Conservation (phyloP, 2,113 vertebrate species). For the Chaetops frenatus region DNA sequence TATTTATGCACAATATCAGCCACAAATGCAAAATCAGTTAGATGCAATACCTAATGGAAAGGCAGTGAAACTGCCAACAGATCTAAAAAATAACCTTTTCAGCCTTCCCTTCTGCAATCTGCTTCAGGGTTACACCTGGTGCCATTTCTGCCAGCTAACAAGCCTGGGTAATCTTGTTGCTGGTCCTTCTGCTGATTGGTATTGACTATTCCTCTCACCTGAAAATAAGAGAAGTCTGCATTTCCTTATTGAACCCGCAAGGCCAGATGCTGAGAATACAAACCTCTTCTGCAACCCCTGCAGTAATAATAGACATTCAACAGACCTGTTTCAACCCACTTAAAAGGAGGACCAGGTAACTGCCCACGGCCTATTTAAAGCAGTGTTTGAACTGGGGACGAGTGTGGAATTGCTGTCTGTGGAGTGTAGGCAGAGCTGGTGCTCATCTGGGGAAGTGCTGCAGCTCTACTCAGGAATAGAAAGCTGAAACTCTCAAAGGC, state of each 20-base stretch:
- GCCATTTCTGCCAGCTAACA: neutral
- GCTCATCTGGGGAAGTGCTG: neutral
- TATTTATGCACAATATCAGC: neutral
- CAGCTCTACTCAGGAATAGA: neutral
- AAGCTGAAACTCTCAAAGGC: neutral
- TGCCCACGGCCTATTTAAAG: neutral
- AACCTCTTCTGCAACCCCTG: neutral
- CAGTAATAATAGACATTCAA: neutral
- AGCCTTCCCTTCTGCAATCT: neutral
- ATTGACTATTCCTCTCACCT: constrained; percentile 3
- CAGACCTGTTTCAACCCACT: neutral
- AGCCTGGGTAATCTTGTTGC: neutral
- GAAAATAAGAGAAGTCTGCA: neutral
- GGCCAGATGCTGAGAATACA: neutral
- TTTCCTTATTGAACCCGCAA: neutral
- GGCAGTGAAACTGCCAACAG: neutral
- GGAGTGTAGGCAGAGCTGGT: neutral
- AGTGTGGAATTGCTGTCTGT: neutral
- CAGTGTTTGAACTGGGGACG: neutral
- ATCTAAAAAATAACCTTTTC: neutral
- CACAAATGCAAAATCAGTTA: neutral
- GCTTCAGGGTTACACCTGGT: neutral
- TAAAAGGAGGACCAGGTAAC: neutral
- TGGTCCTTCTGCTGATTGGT: neutral
- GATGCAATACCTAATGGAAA: neutral